Base-by-base conservation (phyloP, 1,140 invertebrate species). In the Trinorchestia longiramus region DNA sequence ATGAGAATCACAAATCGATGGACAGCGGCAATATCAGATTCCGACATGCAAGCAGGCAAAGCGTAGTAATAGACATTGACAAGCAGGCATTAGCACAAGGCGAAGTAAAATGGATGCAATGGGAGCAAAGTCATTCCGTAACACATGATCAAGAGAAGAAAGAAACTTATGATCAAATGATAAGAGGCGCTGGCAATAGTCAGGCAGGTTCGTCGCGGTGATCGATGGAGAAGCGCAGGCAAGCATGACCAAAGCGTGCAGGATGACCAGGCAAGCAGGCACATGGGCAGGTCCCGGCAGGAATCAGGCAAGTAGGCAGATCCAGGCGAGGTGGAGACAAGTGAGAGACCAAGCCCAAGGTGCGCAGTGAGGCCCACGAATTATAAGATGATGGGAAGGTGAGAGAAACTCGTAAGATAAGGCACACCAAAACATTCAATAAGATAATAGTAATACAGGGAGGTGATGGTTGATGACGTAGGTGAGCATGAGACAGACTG, bases 191-290 rank as follows among this genome's bases (percentile, higher is more conserved):
- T 53, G 19, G 47, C 19, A 53, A 53, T 77, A 23, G 62, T 77
- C 62, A 77, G 62, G 62, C 62, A 77, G 28, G 28, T 77, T 77
- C 62, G 62, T 77, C 62, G 36, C 62, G 62, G 15, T 17, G 88
- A 90, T 90, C 88, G 88, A 90, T 77, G 62, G 28, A 77, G 62
- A 77, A 77, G 43, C 88, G 88, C 88, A 90, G 88, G 88, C 88
- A 90, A 43, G 43, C 4, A 41, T 43, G 88, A 90, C 43, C 88
- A 90, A 90, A 43, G 88, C 88, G 88, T 42, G 88, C 88, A 90
- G 6, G 88, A 90, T 90, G 88, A 90, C 88, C 88, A 90, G 62
- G 62, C 62, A 77, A 77, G 62, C 62, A 77, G 62, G 62, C 62
- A 90, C n/a, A 42, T 28, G 88, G 43, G n/a, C 88, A 43, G 43